A percentile compares a stretch with the other conserved stretches of the same genome.
Evolutionary conservation across 1,140 invertebrate genomes (phyloP).

Genomic region (Drosophila rufa): DNA sequence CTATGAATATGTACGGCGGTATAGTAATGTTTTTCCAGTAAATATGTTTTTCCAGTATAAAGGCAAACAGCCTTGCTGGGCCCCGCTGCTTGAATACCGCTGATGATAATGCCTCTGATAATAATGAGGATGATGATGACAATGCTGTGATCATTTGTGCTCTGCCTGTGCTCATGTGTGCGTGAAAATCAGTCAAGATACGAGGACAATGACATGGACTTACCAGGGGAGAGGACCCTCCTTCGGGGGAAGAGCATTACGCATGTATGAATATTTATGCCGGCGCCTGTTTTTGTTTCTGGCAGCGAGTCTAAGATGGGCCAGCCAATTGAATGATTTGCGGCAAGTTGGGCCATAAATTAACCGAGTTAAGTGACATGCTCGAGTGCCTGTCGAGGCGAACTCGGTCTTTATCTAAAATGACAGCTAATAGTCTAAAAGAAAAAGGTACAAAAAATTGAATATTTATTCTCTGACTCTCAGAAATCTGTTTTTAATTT

Average conservation of each 20-base stretch:
- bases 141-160: slow-evolving; percentile 41
- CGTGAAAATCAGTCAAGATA: slow-evolving; percentile 53
- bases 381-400: not conserved
- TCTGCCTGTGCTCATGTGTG: slow-evolving; percentile 46
- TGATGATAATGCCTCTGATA: slow-evolving; percentile 8
- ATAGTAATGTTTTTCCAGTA: slow-evolving; percentile 9
- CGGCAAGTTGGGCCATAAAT: slow-evolving; percentile 41
- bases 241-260: not conserved
- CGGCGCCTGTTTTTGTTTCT: slow-evolving; percentile 21
- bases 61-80: not conserved
- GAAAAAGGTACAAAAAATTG: too few species aligned
- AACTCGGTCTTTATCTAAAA: not conserved
- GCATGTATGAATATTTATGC: slow-evolving; percentile 55
- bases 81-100: not conserved
- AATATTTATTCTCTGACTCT: too few species aligned
- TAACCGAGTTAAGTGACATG: slow-evolving; percentile 22
- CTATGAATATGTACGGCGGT: slow-evolving; percentile 17
- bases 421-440: too few species aligned
- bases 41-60: too few species aligned
- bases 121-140: slow-evolving; percentile 5
- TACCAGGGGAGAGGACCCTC: not conserved
- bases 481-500: too few species aligned
- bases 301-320: slow-evolving; percentile 10
- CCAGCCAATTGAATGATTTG: slow-evolving; percentile 50
- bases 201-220: slow-evolving; percentile 34